Conservation (phyloP, 2,888 invertebrate species). For the Epistrophe eligans region DNA sequence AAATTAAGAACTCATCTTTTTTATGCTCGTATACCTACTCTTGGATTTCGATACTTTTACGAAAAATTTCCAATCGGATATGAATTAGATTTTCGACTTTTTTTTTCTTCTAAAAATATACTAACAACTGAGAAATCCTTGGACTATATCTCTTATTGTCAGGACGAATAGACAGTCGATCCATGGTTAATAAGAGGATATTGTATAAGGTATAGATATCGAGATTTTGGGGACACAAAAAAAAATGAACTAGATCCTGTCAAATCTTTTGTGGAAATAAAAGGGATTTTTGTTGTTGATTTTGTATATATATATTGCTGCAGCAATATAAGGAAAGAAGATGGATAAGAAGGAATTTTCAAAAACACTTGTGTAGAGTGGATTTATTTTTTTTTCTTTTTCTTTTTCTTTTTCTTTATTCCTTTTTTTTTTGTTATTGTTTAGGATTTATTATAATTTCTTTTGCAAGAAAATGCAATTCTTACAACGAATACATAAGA, state of each 20-base stretch:
- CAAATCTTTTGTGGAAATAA: conserved; percentile 20
- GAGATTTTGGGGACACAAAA: no score
- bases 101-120: conserved; percentile 10
- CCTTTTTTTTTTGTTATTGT: neutral
- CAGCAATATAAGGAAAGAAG: conserved; percentile 5
- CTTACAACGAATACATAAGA: conserved; percentile 9
- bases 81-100: conserved; percentile 65
- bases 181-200: neutral
- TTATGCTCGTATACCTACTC: neutral
- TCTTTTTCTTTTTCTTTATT: neutral
- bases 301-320: neutral
- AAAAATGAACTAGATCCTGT: conserved; percentile 31
- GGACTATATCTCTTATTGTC: conserved; percentile 19
- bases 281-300: neutral
- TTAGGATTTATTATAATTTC: conserved; percentile 19
- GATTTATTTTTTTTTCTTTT: neutral
- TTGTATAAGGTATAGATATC: neutral
- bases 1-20: conserved; percentile 51
- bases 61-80: conserved; percentile 52
- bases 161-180: neutral
- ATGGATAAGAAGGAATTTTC: neutral
- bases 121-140: conserved; percentile 18
- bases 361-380: conserved; percentile 16
- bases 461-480: conserved; percentile 49
- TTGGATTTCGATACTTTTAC: neutral